Conservation (phyloP, 2,113 vertebrate species). For the Campylorhamphus procurvoides region DNA sequence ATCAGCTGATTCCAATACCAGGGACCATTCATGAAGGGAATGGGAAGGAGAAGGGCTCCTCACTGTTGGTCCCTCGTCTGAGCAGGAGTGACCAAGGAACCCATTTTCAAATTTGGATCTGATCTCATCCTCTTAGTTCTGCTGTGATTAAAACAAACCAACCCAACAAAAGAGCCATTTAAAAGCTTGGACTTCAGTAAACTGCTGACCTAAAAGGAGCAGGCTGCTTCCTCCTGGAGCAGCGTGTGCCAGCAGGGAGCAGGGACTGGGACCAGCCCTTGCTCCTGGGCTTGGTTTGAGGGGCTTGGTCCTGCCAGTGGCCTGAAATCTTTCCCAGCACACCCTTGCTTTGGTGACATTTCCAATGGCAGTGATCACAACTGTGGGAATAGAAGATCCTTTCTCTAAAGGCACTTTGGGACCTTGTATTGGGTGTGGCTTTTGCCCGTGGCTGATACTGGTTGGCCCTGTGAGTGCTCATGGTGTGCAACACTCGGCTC, state of each 20-base stretch:
- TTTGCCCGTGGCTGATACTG: not conserved
- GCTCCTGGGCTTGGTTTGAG: not conserved
- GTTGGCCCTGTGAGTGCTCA: not conserved
- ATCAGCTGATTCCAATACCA: slow-evolving; percentile 39
- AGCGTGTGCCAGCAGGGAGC: not conserved
- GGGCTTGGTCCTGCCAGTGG: not conserved
- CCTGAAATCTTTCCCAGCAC: not conserved
- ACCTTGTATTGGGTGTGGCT: not conserved
- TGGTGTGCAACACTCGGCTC: not conserved
- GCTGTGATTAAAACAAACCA: not conserved
- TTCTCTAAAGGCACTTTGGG: not conserved
- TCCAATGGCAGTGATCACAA: not conserved
- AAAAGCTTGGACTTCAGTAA: not conserved
- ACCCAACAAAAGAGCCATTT: not conserved
- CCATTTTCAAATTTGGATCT: not conserved
- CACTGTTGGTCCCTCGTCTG: not conserved
- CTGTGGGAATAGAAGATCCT: not conserved
- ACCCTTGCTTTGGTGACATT: not conserved
- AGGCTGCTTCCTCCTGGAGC: not conserved
- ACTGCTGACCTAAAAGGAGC: not conserved
- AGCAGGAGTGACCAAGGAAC: not conserved
- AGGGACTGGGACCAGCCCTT: not conserved
- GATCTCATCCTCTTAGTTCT: not conserved
- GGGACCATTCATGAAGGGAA: slow-evolving; percentile 45
- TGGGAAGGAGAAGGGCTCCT: not conserved